Evolutionary conservation across 1,140 invertebrate genomes (phyloP), one percentile per base, ranked within the genome.

Genomic region (Bombus huntii): DNA sequence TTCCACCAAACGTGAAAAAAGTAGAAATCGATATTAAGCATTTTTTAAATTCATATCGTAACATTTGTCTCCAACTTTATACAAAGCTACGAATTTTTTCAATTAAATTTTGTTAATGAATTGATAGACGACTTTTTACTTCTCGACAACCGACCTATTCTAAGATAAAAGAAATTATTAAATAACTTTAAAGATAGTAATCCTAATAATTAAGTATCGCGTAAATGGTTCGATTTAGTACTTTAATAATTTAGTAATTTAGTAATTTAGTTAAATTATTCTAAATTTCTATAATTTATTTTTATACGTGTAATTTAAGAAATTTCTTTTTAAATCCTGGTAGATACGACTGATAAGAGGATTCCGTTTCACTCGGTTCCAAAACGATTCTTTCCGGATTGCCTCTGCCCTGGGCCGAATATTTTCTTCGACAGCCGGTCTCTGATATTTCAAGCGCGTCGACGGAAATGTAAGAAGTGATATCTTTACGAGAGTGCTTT

Each of bases 401-500:
- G 80, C 59, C 79, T 77, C 83, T 65, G 66, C 70, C 57, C 83
- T 86, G 59, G 44, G 59, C 53, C 73, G 65, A 83, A 80, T 89
- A 89, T 89, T 89, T 89, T 81, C 59, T 53, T 82, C 68, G 72
- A 53, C 47, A 57, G 53, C 72, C 68, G 44, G 70, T 37, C 53
- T 79, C 75, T 82, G 88, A 90, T 88, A 85, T 87, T 90, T 88
- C 82, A 71, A 83, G 71, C 88, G 70, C 66, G 76, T 83, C 87
- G 83, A 81, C 72, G 88, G 74, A 76, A 89, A 77, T 82, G 71
- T 85, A 88, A 90, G 79, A 90, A 88, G 83, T 83, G 88, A 88
- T 85, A 90, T 90, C 88, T 90, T 88, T 85, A 88, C 79, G 85
- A 80, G 88, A 79, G 47, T 79, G 88, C 75, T 78, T 82, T 82